Conservation (phyloP, 2,888 invertebrate genomes). For the Trissoscelio sp. region DNA sequence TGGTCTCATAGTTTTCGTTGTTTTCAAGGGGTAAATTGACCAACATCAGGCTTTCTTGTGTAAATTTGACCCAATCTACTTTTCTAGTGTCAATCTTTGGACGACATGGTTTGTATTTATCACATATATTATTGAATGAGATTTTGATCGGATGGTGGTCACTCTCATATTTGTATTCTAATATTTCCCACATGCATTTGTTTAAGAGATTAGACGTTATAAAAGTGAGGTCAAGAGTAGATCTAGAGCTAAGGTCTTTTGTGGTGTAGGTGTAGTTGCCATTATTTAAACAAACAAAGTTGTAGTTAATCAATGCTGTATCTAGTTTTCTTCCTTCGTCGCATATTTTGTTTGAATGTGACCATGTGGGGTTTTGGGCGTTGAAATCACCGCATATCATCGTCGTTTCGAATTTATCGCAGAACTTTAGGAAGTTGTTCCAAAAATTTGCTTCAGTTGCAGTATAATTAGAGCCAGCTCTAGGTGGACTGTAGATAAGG, state of each 20-base stretch:
- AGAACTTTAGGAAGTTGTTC: neutral
- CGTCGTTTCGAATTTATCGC: neutral
- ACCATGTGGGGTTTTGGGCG: no score
- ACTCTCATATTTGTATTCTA: constrained; percentile 21
- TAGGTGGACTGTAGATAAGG: neutral
- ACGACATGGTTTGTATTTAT: constrained; percentile 13
- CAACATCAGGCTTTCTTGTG: no score
- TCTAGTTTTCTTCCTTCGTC: no score
- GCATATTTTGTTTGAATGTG: no score
- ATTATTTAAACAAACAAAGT: no score
- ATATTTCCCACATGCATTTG: constrained; percentile 9
- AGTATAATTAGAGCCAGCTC: neutral
- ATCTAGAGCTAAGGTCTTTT: no score
- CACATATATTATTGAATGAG: constrained; percentile 6
- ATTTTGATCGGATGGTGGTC: constrained; percentile 28
- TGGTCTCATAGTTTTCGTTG: no score
- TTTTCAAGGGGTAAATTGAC: no score
- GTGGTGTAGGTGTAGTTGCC: no score
- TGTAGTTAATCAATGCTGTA: no score
- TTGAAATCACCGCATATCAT: no score
- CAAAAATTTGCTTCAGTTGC: neutral
- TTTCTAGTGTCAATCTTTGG: constrained; percentile 4
- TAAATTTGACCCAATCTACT: constrained; percentile 3
- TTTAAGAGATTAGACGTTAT: neutral
- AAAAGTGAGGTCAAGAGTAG: constrained; percentile 18